These are phyloP conservation scores for Matsumyia berberina DNA, from an alignment of 2,888 invertebrate genomes.

Conservation along the genomic window DNA sequence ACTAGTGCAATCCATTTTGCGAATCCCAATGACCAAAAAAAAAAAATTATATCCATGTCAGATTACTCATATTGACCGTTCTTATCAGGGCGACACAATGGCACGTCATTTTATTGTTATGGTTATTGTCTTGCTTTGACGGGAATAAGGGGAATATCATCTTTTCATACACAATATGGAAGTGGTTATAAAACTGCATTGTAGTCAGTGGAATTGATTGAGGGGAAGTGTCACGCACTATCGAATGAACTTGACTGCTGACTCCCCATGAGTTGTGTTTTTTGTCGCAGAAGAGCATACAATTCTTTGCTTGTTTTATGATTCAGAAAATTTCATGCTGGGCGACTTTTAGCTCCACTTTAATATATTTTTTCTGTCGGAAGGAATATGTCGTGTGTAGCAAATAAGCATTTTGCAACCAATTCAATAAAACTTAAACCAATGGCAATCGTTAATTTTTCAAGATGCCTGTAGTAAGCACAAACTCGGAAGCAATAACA, in stretches of 20 bases:
- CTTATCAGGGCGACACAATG: conserved; percentile 31
- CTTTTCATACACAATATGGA: conserved; percentile 35
- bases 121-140: conserved; percentile 6
- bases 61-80: conserved; percentile 1
- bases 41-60: background rate
- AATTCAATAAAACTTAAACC: no score
- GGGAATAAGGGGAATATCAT: background rate
- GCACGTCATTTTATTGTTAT: conserved; percentile 39
- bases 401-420: no score
- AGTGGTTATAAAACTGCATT: background rate
- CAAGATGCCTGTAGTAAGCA: no score
- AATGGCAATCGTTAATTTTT: no score
- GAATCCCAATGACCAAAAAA: background rate
- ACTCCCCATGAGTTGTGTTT: background rate
- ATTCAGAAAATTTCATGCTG: conserved; percentile 8
- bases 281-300: no score
- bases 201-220: background rate
- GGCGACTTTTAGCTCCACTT: background rate
- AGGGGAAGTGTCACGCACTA: conserved; percentile 22
- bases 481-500: no score
- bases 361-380: background rate
- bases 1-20: no score
- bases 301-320: background rate
- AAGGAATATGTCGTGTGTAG: background rate
- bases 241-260: background rate